These are phyloP conservation scores for Panthera leo DNA, from an alignment of 2,113 vertebrate genomes.

Conservation along the genomic window DNA sequence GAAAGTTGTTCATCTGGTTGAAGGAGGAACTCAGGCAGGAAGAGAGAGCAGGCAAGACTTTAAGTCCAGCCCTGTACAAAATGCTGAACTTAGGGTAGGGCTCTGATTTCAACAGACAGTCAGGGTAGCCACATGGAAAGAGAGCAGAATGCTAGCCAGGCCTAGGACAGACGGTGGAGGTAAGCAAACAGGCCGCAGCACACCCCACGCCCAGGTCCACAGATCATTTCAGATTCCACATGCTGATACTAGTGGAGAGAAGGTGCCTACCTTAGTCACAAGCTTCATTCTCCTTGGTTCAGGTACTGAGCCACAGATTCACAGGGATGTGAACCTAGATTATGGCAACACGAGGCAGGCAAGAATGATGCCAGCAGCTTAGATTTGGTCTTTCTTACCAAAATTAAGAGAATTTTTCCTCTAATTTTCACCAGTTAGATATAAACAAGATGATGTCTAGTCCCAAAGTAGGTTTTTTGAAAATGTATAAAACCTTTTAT, in stretches of 20 bases:
- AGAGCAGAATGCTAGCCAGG: neutral
- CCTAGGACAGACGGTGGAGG: neutral
- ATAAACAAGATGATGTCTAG: neutral
- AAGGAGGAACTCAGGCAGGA: neutral
- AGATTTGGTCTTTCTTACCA: neutral
- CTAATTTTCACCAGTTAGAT: constrained; percentile 3
- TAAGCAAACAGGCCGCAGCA: neutral
- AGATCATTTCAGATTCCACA: neutral
- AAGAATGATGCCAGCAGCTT: neutral
- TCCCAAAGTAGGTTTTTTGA: neutral
- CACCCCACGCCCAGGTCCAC: too few species aligned
- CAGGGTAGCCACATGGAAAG: neutral
- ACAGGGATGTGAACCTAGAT: neutral
- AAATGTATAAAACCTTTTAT: neutral
- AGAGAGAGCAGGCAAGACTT: neutral
- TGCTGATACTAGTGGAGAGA: neutral
- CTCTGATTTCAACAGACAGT: neutral
- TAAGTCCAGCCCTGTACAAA: neutral
- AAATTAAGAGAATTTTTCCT: neutral
- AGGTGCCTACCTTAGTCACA: neutral
- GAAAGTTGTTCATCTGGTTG: neutral
- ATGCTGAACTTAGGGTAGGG: neutral
- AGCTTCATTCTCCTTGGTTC: neutral
- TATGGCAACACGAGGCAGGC: neutral
- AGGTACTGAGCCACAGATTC: neutral